Percentiles rank a stretch among this genome's conserved stretches.
These are phyloP conservation scores for Dendrocincla fuliginosa DNA, from an alignment of 2,797 vertebrate genomes.

Conservation along the genomic window DNA sequence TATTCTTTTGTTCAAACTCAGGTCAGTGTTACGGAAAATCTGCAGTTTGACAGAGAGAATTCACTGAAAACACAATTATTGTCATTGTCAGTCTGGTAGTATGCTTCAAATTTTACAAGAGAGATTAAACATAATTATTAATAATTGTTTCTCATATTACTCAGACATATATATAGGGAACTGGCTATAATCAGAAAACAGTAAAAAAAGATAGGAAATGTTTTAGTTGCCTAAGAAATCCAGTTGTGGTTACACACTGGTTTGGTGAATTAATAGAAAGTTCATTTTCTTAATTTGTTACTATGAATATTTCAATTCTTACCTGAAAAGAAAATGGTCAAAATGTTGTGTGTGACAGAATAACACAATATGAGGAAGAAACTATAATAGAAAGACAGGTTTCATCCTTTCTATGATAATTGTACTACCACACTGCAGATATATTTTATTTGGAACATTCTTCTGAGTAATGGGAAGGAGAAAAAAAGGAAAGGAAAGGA, in stretches of 20 bases:
- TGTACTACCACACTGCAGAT: background rate
- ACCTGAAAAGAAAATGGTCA: background rate
- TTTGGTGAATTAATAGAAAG: conserved; percentile 24
- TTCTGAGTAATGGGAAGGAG: background rate
- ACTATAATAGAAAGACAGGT: background rate
- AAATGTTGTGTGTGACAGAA: background rate
- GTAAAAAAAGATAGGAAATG: background rate
- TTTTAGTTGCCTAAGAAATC: conserved; percentile 7
- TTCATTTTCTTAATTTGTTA: background rate
- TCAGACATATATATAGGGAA: background rate
- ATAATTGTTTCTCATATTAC: background rate
- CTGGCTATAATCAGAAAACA: background rate
- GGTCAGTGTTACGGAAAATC: background rate
- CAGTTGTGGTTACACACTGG: background rate
- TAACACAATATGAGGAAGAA: background rate
- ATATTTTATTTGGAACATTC: background rate
- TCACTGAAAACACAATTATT: background rate
- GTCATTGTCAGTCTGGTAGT: background rate
- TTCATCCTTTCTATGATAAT: background rate
- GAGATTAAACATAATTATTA: background rate
- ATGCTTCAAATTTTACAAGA: background rate
- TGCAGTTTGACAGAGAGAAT: background rate
- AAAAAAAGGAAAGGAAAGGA: too few relatives aligned
- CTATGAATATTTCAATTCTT: background rate
- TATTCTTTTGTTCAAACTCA: conserved; percentile 30